Percentiles rank a stretch among this genome's conserved stretches.
phyloP scores from a whole-genome alignment of 2,113 vertebrate species.

The Hippocampus guttulatus region DNA sequence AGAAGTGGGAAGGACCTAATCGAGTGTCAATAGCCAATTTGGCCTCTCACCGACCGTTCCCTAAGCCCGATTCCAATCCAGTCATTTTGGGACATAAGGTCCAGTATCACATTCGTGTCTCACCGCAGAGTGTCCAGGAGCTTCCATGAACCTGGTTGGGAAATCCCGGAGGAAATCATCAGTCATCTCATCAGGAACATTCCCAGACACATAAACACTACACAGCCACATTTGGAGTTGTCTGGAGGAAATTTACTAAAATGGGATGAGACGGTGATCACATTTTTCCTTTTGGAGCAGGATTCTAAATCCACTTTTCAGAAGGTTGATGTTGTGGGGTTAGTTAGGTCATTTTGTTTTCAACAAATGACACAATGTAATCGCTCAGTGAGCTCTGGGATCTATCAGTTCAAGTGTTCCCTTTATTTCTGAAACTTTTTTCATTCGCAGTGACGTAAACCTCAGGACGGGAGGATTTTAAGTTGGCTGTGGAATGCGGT shows the following conservation, averaged over 20 bases:
- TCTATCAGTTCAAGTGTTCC: background rate
- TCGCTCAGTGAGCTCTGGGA: background rate
- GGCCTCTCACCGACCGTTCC: background rate
- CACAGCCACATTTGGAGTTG: background rate
- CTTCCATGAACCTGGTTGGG: background rate
- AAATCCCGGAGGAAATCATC: constrained; percentile 14
- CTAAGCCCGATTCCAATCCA: background rate
- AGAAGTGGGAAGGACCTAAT: background rate
- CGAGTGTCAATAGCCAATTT: background rate
- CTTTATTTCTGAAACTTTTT: background rate
- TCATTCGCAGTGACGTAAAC: background rate
- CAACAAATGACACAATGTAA: background rate
- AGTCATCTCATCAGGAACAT: constrained; percentile 12
- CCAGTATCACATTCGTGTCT: background rate
- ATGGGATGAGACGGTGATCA: background rate
- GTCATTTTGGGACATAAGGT: background rate
- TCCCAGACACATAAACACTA: background rate
- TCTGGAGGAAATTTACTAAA: background rate
- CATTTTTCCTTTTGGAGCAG: background rate
- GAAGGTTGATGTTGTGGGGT: background rate
- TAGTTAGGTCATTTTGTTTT: background rate
- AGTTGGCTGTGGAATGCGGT: background rate
- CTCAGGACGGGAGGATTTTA: background rate
- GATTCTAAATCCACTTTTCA: too few relatives aligned
- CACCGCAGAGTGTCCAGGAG: background rate